A percentile compares a stretch with the other conserved stretches of the same genome.
phyloP scores from a whole-genome alignment of 2,888 invertebrate genomes.

The Melieria omissa region DNA sequence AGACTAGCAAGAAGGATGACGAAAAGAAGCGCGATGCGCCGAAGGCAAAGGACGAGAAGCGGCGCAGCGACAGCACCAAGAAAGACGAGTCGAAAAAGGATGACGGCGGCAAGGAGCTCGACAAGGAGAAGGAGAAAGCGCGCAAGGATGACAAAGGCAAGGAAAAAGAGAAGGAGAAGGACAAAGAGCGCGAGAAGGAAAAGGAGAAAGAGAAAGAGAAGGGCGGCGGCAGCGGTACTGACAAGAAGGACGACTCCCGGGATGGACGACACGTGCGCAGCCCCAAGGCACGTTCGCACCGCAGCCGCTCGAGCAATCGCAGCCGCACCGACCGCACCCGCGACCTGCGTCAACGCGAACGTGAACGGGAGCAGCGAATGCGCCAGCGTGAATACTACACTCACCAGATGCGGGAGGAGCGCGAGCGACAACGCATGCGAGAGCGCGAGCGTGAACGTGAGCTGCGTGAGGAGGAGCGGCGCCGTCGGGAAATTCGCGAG shows the following conservation, averaged over 20 bases:
- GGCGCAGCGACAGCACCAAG: constrained; percentile 31
- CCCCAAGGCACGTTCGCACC: constrained; percentile 35
- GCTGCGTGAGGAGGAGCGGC: constrained; percentile 80
- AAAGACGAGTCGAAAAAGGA: constrained; percentile 43
- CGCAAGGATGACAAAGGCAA: constrained; percentile 12
- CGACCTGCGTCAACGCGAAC: constrained; percentile 40
- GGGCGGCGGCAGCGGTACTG: constrained; percentile 34
- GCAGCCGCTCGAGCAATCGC: constrained; percentile 33
- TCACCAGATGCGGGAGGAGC: constrained; percentile 44
- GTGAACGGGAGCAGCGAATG: constrained; percentile 52
- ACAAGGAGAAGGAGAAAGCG: constrained; percentile 17
- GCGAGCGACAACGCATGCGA: constrained; percentile 70
- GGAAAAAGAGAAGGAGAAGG: constrained; percentile 11
- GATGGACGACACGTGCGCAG: constrained; percentile 19
- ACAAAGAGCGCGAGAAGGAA: constrained; percentile 9
- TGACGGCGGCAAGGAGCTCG: constrained; percentile 46
- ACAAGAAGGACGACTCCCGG: constrained; percentile 34
- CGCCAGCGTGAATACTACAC: constrained; percentile 54
- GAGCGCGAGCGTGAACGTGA: constrained; percentile 84
- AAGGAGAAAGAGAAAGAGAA: constrained; percentile 11
- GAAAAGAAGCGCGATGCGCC: constrained; percentile 52
- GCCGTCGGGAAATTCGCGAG: constrained; percentile 83
- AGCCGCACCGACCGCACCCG: constrained; percentile 33
- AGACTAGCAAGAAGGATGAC: constrained; percentile 56
- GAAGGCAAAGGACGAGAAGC: constrained; percentile 44